Evolutionary conservation across 1,140 invertebrate genomes (phyloP), one percentile per base, ranked within the genome.

Genomic region (Saccostrea echinata): DNA sequence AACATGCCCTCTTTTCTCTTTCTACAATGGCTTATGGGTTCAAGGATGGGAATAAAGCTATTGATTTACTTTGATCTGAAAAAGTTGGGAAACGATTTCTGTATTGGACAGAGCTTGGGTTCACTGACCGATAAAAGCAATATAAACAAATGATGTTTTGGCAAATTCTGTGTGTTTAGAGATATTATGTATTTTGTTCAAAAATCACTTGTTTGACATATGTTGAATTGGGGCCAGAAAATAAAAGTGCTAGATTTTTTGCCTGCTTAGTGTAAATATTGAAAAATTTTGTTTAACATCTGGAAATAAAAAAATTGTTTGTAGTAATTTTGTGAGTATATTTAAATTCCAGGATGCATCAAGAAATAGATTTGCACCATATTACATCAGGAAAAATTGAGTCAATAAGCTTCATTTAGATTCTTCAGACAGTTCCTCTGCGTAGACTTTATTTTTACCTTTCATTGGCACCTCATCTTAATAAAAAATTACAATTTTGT

Each of bases 81-180:
- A 76, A 4, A 76, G 24, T 76, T 16, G 30, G 27, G 4, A 76
- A 27, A 16, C 33, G 12, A 61, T 61, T 61, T 61, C 18, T 61
- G 24, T 30, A 76, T 76, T n/a, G 16, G n/a, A 61, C 55, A 6
- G 55, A 61, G 55, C 68, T 1, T 1, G 6, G 16, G 68, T 30
- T 27, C 68, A 30, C 68, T 76, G 68, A 76, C 68, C 68, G 68
- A 76, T 76, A 30, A 13, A 76, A 76, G 68, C 12, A 43, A 30
- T 76, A 27, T 76, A 76, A 76, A 76, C 68, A 76, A 76, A 76
- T 76, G 24, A 76, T 76, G 68, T 76, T 76, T 76, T 76, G 68
- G 68, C 68, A 76, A 76, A 76, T 76, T 76, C 68, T 76, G 3
- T 33, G 24, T 76, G 68, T 76, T 76, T 76, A 76, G 68, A 76